Base-by-base conservation (phyloP, 2,888 invertebrate species). In the Strigamia maritima region DNA sequence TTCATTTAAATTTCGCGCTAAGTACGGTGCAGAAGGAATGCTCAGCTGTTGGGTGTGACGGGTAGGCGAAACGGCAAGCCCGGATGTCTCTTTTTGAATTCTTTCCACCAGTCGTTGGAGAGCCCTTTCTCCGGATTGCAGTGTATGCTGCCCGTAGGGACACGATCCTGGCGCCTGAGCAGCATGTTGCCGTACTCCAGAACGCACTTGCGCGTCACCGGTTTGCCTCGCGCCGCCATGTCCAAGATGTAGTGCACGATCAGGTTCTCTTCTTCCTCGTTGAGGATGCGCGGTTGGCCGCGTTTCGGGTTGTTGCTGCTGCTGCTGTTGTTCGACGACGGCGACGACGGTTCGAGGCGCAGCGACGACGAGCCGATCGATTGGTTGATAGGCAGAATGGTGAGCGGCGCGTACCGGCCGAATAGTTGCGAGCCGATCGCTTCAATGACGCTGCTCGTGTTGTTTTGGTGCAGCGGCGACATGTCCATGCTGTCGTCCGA, bases 91-190 rank as follows among this genome's bases (percentile, higher is more conserved):
- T 81, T 81, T 44, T 81, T 81, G 65, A 81, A 81, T 38, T 81
- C 81, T 60, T 81, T 81, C 81, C 81, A 81, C 81, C 81, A 81
- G 49, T 81, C 81, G 24, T 81, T 81, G 40, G 80, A 80, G 14
- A 81, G 75, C 14, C 81, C 81, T 77, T 81, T 81, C 38, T 81
- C 80, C 7, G 81, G 81, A 76, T 81, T 81, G 44, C 81, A 81
- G 70, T 81, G 81, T 2, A 81, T 81, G 40, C 81, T 81, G 19
- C 81, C 81, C 14, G 81, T 81, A 0, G 81, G 81, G 19, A 81
- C 79, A 3, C 81, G 75, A 40, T 80, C 81, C 28, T 81, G 80
- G 38, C 81, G 70, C 75, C 81, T 40, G 49, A 81, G 70, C 16
- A 81, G 60, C 40, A 80, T 81, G 79, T 81, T 81, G 12, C 81